phyloP scores from a whole-genome alignment of 2,113 vertebrate species.

The Panthera leo region DNA sequence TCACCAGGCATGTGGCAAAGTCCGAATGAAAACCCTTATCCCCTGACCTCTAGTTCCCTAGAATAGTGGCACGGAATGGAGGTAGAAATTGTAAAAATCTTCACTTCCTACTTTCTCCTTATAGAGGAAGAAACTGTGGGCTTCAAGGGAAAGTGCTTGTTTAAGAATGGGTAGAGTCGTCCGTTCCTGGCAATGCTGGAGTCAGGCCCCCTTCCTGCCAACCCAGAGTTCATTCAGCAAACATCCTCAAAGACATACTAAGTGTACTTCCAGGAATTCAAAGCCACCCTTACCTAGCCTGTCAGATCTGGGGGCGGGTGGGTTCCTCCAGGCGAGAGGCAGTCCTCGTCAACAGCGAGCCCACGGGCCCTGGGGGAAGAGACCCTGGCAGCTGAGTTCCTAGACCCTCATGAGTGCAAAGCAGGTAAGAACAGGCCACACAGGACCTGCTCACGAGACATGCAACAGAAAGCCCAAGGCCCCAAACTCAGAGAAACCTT shows the following conservation, averaged over 20 bases:
- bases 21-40: neutral
- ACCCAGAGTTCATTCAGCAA: neutral
- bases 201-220: neutral
- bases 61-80: neutral
- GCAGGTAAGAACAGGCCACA: rapidly evolving
- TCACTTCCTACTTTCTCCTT: neutral
- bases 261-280: neutral
- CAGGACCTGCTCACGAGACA: neutral
- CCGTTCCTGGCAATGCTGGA: neutral
- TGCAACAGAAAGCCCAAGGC: neutral
- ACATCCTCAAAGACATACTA: neutral
- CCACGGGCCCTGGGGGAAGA: neutral
- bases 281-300: neutral
- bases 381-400: rapidly evolving
- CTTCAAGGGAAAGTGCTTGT: neutral
- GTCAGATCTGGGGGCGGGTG: neutral
- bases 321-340: neutral
- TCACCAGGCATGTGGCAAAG: neutral
- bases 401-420: neutral
- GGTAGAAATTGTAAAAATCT: neutral
- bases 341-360: neutral
- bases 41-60: neutral
- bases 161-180: neutral
- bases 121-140: neutral
- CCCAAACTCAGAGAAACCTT: neutral